Evolutionary conservation across 2,797 vertebrate genomes (phyloP).

Genomic region (Coregonus suidteri): DNA sequence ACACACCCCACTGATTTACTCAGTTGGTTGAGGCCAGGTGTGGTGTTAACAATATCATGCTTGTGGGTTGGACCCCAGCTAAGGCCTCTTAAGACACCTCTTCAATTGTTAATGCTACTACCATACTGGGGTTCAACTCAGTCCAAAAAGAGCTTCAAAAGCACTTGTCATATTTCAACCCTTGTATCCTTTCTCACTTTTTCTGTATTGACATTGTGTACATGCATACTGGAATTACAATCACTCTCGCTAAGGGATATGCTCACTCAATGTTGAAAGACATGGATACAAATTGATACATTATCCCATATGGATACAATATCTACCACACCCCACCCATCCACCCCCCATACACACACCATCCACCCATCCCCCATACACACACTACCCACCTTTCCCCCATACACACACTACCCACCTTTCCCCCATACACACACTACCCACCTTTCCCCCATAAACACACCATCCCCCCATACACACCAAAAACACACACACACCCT

Average conservation of each 20-base stretch:
- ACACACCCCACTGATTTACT: constrained; percentile 56
- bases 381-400: no score
- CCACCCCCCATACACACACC: no score
- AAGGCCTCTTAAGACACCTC: background rate
- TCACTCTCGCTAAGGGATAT: background rate
- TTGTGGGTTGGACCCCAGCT: constrained; percentile 52
- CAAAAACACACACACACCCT: constrained; percentile 31
- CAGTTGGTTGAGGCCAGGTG: constrained; percentile 62
- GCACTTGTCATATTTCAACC: background rate
- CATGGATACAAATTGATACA: no score
- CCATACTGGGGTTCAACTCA: background rate
- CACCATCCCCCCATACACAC: no score
- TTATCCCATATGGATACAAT: constrained; percentile 9
- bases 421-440: no score
- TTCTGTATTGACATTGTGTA: background rate
- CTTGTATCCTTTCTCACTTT: background rate
- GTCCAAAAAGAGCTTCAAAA: no score
- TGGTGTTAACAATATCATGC: constrained; percentile 58
- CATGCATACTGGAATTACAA: background rate
- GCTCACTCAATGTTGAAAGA: no score
- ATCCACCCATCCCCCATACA: no score
- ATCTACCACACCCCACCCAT: background rate
- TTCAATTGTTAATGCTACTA: background rate
- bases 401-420: no score
- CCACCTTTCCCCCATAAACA: no score